Conservation (phyloP, 1,140 invertebrate species). For the Cyclargus thomasi region DNA sequence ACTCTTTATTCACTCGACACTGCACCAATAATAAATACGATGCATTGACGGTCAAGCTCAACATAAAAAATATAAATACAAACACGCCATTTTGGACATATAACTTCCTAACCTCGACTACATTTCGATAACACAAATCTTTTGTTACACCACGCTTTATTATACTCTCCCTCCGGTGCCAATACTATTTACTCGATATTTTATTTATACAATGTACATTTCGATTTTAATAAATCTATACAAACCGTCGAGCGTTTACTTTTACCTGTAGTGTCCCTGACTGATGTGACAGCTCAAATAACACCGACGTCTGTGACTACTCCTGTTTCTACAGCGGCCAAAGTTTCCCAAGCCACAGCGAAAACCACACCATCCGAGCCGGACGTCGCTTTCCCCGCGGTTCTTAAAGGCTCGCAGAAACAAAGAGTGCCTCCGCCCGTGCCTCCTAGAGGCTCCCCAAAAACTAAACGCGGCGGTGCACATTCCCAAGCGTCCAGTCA, state of each 20-base stretch:
- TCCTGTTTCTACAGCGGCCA: conserved; percentile 70
- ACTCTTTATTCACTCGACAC: conserved; percentile 38
- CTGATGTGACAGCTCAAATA: conserved; percentile 73
- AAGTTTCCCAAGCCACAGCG: conserved; percentile 59
- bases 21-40: conserved; percentile 65
- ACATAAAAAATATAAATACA: conserved; percentile 71
- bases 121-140: conserved; percentile 56
- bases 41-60: conserved; percentile 67
- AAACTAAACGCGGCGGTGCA: conserved; percentile 74
- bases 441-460: conserved; percentile 86
- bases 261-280: conserved; percentile 58
- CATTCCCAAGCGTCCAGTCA: conserved; percentile 50
- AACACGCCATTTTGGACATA: conserved; percentile 71
- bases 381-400: conserved; percentile 80
- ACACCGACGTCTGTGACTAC: conserved; percentile 76
- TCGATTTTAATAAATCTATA: conserved; percentile 54
- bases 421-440: conserved; percentile 86
- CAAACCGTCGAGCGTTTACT: conserved; percentile 52
- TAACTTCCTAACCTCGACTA: conserved; percentile 41
- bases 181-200: conserved; percentile 40
- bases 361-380: conserved; percentile 49
- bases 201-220: conserved; percentile 49
- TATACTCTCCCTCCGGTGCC: conserved; percentile 44
- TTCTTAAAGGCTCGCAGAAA: conserved; percentile 82
- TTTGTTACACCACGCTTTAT: conserved; percentile 46